Base-by-base conservation (phyloP, 2,888 invertebrate species). In the Agrenia bidenticulata region DNA sequence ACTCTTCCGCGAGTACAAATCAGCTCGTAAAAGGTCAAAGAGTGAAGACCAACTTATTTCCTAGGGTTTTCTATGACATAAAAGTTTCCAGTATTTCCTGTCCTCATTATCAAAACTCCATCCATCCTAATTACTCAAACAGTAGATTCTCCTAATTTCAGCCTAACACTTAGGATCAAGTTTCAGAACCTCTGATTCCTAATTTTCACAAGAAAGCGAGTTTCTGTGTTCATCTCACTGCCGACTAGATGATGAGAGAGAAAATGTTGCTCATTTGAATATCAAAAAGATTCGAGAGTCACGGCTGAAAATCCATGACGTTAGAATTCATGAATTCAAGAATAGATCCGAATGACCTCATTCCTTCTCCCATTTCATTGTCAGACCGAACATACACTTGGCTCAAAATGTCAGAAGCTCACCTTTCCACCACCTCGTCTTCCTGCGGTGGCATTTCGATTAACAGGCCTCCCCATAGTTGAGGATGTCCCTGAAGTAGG, bases 401-500 rank as follows among this genome's bases (percentile, higher is more conserved):
- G 32, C 32, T 7, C 7, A 23, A 51, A 51, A 51, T 51, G 51
- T 24, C 51, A 51, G 13, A 23, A 51, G 4, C 58, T 58, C 58
- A 58, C 58, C 58, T 58, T 58, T 58, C 58, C 58, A 23, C 58
- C 58, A 42, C 58, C 58, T 4, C 58, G 42, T 17, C 57, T 41
- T 17, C 27, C 13, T 19, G 26, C 15, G 9, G 45, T 42, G 26
- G 23, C 41, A 57, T 57, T 57, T 41, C 57, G 57, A 21, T 57
- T 39, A 2, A 32, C 57, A 24, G 58, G 58, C 23, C 58, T 42
- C 13, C 45, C 58, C 24, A 49, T 27, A 1, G 58, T 58, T 26
- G 58, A 58, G 13, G 56, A 39, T 9, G 56, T 57, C 9, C 45
- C 67, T 51, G 64, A 61, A 57, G 64, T 60, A 56, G 69, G 66